Conservation (phyloP, 2,888 invertebrate species). For the Drosophila macrospina region DNA sequence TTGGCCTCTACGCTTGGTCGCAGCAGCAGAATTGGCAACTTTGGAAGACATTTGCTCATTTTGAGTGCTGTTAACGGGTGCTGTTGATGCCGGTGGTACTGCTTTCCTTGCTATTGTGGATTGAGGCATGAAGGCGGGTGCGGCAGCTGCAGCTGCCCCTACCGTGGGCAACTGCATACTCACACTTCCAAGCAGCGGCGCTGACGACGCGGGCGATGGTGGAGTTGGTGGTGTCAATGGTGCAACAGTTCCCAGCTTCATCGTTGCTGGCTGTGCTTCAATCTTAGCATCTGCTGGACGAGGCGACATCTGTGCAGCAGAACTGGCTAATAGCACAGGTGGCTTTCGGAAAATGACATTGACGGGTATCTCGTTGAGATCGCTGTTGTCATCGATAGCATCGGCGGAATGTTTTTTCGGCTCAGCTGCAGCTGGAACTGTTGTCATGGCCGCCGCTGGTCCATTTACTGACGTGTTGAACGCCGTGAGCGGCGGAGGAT, state of each 20-base stretch:
- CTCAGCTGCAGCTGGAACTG: slow-evolving; percentile 16
- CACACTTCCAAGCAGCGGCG: slow-evolving; percentile 52
- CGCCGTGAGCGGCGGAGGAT: slow-evolving; percentile 73
- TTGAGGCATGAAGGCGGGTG: slow-evolving; percentile 45
- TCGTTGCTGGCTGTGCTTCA: slow-evolving; percentile 3
- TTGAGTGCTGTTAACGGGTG: slow-evolving; percentile 36
- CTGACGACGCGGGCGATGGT: slow-evolving; percentile 64
- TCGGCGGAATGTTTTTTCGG: slow-evolving; percentile 82
- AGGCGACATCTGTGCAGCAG: no score
- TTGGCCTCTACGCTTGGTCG: slow-evolving; percentile 55
- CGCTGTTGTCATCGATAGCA: slow-evolving; percentile 69
- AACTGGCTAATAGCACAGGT: slow-evolving; percentile 21
- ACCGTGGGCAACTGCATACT: slow-evolving; percentile 11
- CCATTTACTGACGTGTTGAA: slow-evolving; percentile 45
- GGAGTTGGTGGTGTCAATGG: slow-evolving; percentile 61
- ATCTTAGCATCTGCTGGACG: slow-evolving; percentile 43
- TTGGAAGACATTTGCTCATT: slow-evolving; percentile 78
- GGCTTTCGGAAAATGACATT: slow-evolving; percentile 84
- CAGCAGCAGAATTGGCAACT: slow-evolving; percentile 59
- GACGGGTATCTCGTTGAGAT: slow-evolving; percentile 84
- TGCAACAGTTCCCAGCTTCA: slow-evolving; percentile 49
- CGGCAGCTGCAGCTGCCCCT: slow-evolving; percentile 31
- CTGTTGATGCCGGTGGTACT: slow-evolving; percentile 14
- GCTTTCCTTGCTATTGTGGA: slow-evolving; percentile 4
- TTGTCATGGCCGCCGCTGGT: slow-evolving; percentile 20